These are phyloP conservation scores for Sphaerophoria rueppellii DNA, from an alignment of 2,888 invertebrate species.

Conservation along the genomic window DNA sequence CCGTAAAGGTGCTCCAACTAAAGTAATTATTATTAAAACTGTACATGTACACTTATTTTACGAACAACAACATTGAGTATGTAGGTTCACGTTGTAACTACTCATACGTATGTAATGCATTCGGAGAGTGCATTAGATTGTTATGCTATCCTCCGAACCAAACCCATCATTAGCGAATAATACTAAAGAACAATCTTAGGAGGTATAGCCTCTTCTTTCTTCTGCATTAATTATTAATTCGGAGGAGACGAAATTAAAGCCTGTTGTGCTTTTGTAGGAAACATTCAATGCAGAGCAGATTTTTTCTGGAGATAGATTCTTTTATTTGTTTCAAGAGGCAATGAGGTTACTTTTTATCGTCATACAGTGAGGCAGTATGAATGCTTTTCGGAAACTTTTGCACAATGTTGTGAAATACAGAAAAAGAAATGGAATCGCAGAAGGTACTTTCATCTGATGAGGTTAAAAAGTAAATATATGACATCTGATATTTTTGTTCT, in stretches of 20 bases:
- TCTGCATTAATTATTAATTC: slow-evolving; percentile 65
- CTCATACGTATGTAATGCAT: neutral
- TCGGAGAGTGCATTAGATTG: slow-evolving; percentile 26
- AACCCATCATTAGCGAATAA: slow-evolving; percentile 58
- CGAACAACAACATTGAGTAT: slow-evolving; percentile 24
- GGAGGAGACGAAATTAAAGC: slow-evolving; percentile 62
- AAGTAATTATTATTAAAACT: slow-evolving; percentile 65
- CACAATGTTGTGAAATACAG: too few species aligned
- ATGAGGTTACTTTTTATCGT: too few species aligned
- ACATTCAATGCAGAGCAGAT: slow-evolving; percentile 37
- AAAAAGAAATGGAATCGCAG: too few species aligned
- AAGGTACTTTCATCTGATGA: too few species aligned
- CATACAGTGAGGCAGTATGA: too few species aligned
- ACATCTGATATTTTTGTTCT: too few species aligned
- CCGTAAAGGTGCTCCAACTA: slow-evolving; percentile 19
- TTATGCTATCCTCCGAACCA: slow-evolving; percentile 27
- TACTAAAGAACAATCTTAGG: slow-evolving; percentile 52
- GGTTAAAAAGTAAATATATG: too few species aligned
- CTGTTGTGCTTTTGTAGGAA: slow-evolving; percentile 6
- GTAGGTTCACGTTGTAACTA: slow-evolving; percentile 12
- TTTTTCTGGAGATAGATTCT: slow-evolving; percentile 8
- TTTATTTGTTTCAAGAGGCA: neutral
- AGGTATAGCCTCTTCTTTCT: slow-evolving; percentile 14
- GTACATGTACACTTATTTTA: slow-evolving; percentile 14
- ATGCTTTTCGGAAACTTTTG: too few species aligned